phyloP scores from a whole-genome alignment of 2,888 invertebrate genomes.

The Sthenelais limicola region DNA sequence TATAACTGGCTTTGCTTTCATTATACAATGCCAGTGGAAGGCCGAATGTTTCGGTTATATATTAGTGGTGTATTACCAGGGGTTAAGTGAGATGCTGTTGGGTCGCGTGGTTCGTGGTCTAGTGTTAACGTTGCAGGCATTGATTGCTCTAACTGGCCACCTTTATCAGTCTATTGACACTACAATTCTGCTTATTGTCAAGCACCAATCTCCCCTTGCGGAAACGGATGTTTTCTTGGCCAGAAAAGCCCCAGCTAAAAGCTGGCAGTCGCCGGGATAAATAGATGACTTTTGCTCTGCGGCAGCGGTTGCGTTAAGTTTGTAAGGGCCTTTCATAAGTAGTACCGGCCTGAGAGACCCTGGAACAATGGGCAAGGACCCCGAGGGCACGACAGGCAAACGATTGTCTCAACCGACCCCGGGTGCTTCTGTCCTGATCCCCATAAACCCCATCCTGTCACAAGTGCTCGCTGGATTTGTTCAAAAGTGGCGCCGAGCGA shows the following conservation, averaged over 20 bases:
- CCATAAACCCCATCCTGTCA: slow-evolving; percentile 5
- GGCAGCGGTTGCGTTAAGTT: neutral
- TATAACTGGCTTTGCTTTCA: too few species aligned
- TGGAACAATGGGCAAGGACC: neutral
- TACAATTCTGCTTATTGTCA: neutral
- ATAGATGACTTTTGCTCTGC: neutral
- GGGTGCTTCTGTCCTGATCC: too few species aligned
- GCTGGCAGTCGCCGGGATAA: neutral
- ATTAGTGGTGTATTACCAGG: too few species aligned
- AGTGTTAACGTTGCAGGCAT: neutral
- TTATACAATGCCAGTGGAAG: too few species aligned
- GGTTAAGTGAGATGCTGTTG: too few species aligned
- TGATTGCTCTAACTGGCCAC: neutral
- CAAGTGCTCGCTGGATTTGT: neutral
- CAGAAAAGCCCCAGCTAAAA: neutral
- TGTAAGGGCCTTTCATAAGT: neutral
- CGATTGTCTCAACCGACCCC: too few species aligned
- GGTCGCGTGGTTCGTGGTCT: neutral
- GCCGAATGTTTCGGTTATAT: too few species aligned
- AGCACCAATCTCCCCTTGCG: neutral
- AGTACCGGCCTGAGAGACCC: neutral
- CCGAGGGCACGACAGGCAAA: too few species aligned
- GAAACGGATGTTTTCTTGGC: slow-evolving; percentile 12
- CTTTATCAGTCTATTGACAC: neutral
- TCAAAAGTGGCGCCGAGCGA: neutral